A percentile compares a stretch with the other conserved stretches of the same genome.
These are phyloP conservation scores for Atherinosoma microstoma DNA, from an alignment of 2,797 vertebrate species.

Conservation along the genomic window DNA sequence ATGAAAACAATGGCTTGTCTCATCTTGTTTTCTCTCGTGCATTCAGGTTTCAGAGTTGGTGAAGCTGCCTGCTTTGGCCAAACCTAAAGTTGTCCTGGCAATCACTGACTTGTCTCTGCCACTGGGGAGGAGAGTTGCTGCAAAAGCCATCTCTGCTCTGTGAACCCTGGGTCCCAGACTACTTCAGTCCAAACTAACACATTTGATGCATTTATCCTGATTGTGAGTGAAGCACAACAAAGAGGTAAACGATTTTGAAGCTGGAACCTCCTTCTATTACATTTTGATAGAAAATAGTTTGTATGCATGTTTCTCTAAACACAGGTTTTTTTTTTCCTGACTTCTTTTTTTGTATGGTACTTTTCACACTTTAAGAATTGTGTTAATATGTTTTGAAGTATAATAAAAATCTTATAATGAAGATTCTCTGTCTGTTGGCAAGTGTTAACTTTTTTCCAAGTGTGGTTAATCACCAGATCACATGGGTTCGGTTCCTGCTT, in stretches of 20 bases:
- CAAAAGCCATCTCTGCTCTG: constrained; percentile 93
- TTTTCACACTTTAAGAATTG: constrained; percentile 37
- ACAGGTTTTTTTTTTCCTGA: constrained; percentile 22
- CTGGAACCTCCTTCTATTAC: background rate
- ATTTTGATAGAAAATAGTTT: constrained; percentile 1
- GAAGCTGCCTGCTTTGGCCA: constrained; percentile 94
- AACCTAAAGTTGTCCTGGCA: constrained; percentile 92
- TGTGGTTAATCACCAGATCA: background rate
- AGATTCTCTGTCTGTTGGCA: background rate
- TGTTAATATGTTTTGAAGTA: constrained; percentile 58
- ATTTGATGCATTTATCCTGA: background rate
- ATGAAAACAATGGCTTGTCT: background rate
- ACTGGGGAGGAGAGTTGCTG: constrained; percentile 93
- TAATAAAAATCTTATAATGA: background rate
- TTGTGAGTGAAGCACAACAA: background rate
- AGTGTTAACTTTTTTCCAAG: background rate
- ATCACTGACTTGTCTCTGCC: constrained; percentile 96
- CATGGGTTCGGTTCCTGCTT: too few species aligned
- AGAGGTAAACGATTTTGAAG: background rate
- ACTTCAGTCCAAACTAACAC: background rate
- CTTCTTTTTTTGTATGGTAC: background rate
- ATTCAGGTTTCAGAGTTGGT: constrained; percentile 94
- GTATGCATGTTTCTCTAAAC: constrained; percentile 6
- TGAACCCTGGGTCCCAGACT: constrained; percentile 62
- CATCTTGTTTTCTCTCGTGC: background rate